Conservation (phyloP, 2,797 vertebrate genomes). For the Lophotriccus pileatus region DNA sequence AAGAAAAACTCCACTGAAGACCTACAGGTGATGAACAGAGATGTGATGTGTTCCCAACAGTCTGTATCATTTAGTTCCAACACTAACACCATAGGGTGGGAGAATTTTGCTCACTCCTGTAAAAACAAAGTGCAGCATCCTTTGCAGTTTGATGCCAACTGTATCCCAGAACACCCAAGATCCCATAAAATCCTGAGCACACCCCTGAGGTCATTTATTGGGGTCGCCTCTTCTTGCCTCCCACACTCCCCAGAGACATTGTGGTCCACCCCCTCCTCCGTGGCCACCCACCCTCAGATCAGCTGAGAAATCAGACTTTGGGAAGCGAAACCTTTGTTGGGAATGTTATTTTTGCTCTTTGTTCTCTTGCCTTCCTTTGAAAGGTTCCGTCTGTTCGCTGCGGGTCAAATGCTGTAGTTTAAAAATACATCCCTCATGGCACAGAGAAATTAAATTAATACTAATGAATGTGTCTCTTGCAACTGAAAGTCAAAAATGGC, state of each 20-base stretch:
- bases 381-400: not conserved
- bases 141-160: not conserved
- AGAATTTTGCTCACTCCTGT: not conserved
- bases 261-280: not conserved
- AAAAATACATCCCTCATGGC: not conserved
- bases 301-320: conserved; percentile 50
- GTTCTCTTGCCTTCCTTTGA: not conserved
- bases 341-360: conserved; percentile 17
- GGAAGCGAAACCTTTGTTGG: not conserved
- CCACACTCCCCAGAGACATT: not conserved
- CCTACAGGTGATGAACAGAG: not conserved
- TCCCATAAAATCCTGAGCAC: not conserved
- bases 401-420: not conserved
- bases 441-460: not conserved
- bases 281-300: conserved; percentile 48
- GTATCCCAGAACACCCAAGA: conserved; percentile 6
- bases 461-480: not conserved
- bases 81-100: not conserved
- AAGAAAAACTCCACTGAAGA: fast-evolving
- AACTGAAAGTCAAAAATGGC: not conserved
- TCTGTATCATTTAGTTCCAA: not conserved
- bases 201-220: not conserved
- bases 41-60: not conserved
- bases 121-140: not conserved
- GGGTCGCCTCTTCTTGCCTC: conserved; percentile 25